Percentiles rank a stretch among this genome's conserved stretches.
phyloP scores from a whole-genome alignment of 2,888 invertebrate species.

The Melikaiella ostensackeni region DNA sequence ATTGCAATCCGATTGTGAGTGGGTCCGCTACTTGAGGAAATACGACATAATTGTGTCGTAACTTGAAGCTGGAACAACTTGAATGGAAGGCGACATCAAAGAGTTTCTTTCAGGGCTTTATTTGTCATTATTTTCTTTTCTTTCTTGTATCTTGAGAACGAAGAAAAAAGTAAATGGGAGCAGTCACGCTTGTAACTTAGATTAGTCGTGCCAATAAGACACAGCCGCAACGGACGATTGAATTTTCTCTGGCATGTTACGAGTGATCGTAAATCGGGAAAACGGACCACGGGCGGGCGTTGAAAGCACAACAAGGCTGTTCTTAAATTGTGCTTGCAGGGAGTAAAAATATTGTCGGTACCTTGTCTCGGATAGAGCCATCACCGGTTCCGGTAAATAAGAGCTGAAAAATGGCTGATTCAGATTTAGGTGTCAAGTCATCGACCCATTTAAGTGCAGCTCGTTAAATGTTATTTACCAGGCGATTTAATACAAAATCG shows the following conservation, averaged over 20 bases:
- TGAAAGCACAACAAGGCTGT: neutral
- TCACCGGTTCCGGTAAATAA: constrained; percentile 3
- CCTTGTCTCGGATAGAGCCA: neutral
- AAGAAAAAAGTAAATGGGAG: constrained; percentile 31
- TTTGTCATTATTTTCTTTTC: constrained; percentile 15
- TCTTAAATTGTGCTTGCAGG: neutral
- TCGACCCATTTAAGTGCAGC: constrained; percentile 24
- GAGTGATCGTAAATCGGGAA: constrained; percentile 48
- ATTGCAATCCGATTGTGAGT: constrained; percentile 31
- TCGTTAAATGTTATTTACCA: constrained; percentile 47
- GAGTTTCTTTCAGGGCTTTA: constrained; percentile 25
- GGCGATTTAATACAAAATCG: constrained; percentile 41
- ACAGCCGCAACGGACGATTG: constrained; percentile 52
- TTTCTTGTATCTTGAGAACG: constrained; percentile 13
- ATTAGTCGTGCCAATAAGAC: constrained; percentile 52
- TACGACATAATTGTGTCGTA: constrained; percentile 35
- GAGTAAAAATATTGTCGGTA: neutral
- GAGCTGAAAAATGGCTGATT: constrained; percentile 6
- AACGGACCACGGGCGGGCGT: constrained; percentile 36
- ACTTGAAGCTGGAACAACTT: constrained; percentile 27
- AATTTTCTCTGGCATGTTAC: constrained; percentile 48
- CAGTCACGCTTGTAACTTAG: constrained; percentile 51
- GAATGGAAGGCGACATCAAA: constrained; percentile 27
- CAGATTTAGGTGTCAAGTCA: constrained; percentile 31
- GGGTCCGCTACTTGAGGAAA: constrained; percentile 31